Percentiles rank a stretch among this genome's conserved stretches.
Conservation (phyloP, 2,888 invertebrate species). For the Cordylochernes scorpioides region DNA sequence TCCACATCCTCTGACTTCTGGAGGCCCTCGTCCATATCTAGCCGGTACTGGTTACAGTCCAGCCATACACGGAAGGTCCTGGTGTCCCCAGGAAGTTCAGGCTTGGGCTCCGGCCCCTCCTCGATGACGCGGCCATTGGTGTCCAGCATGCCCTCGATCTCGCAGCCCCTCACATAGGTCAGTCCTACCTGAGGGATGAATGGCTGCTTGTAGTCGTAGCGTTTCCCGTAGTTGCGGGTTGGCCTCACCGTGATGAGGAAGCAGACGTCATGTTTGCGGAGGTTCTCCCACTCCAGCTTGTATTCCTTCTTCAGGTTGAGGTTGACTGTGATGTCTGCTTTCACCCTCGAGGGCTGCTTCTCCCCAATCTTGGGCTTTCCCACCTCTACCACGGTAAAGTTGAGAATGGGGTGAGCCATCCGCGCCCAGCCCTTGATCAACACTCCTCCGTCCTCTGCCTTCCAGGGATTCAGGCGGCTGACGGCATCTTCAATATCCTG, state of each 20-base stretch:
- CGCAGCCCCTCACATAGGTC: constrained; percentile 76
- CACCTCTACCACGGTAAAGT: constrained; percentile 82
- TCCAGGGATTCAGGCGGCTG: constrained; percentile 78
- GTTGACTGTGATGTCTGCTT: constrained; percentile 79
- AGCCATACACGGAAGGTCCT: constrained; percentile 77
- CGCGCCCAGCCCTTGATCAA: constrained; percentile 96
- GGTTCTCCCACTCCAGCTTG: constrained; percentile 82
- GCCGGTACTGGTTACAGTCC: constrained; percentile 85
- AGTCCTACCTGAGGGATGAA: constrained; percentile 81
- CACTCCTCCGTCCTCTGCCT: constrained; percentile 52
- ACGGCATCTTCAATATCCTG: constrained; percentile 95
- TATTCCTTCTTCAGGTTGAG: constrained; percentile 69
- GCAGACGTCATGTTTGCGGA: constrained; percentile 90
- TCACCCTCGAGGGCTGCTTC: constrained; percentile 72
- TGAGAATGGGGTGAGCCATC: constrained; percentile 81
- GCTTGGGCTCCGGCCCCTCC: constrained; percentile 63
- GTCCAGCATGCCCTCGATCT: constrained; percentile 92
- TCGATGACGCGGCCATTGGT: constrained; percentile 82
- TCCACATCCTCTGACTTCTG: constrained; percentile 31
- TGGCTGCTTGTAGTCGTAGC: constrained; percentile 30
- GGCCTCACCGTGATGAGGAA: constrained; percentile 79
- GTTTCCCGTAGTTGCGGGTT: constrained; percentile 44
- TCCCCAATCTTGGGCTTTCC: constrained; percentile 44
- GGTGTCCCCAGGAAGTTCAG: constrained; percentile 56
- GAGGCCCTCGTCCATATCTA: constrained; percentile 37